These are phyloP conservation scores for Seira ritae DNA, from an alignment of 2,888 invertebrate genomes.

Conservation along the genomic window DNA sequence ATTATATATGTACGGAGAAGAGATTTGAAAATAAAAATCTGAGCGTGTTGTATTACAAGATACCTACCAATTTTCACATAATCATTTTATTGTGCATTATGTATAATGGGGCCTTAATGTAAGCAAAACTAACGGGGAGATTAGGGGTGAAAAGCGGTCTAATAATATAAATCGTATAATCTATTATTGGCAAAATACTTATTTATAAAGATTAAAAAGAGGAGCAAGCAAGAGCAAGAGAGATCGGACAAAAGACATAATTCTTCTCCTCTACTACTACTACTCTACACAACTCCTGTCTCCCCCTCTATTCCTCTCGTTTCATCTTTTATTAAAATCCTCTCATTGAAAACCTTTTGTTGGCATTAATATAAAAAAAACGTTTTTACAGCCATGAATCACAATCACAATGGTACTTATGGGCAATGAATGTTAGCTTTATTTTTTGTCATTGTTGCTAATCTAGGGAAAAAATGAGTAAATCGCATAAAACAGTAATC, in stretches of 20 bases:
- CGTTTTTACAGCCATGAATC: not conserved
- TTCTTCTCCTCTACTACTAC: no score
- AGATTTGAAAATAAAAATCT: not conserved
- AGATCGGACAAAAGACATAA: not conserved
- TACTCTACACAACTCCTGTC: constrained; percentile 18
- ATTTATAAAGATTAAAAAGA: constrained; percentile 58
- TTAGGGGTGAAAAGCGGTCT: not conserved
- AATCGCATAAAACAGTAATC: constrained; percentile 54
- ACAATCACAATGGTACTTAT: constrained; percentile 3
- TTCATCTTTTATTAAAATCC: constrained; percentile 1
- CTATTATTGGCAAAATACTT: constrained; percentile 62
- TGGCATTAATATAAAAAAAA: not conserved
- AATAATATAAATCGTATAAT: constrained; percentile 50
- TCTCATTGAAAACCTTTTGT: constrained; percentile 5
- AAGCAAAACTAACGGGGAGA: not conserved
- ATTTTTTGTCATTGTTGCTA: constrained; percentile 42
- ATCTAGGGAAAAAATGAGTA: constrained; percentile 49
- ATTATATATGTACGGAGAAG: not conserved
- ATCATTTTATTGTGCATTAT: not conserved
- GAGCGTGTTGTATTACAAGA: constrained; percentile 3
- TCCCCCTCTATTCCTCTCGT: constrained; percentile 15
- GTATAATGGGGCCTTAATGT: not conserved
- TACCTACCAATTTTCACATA: constrained; percentile 2
- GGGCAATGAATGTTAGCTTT: not conserved
- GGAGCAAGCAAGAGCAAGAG: not conserved